Evolutionary conservation across 2,888 invertebrate genomes (phyloP), one percentile per base, ranked within the genome.

Genomic region (Chaetogeoica ovagalla): DNA sequence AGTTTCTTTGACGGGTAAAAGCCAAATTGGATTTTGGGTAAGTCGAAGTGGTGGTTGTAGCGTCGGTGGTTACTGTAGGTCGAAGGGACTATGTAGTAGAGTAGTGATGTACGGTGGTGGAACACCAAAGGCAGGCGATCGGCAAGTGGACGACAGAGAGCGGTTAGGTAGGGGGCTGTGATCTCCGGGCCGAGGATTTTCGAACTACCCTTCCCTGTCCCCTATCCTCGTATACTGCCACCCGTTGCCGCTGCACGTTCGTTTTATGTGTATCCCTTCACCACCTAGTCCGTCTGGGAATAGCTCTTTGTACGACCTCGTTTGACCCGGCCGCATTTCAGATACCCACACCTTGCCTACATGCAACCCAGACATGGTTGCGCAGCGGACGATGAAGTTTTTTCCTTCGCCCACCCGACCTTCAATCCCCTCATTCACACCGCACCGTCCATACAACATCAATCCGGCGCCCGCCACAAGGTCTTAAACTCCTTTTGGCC

Each of bases 241-340:
- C 17, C 48, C 63, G 15, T 37, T 11, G 30, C 77, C 63, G 11
- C 77, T 62, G 17, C 62, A 55, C 77, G 30, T 48, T 55, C 70
- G n/a, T 79, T 70, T 63, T 62, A 62, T 71, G 70, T 70, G 23
- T 63, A 37, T 79, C 63, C 77, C 77, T 79, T 79, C 77, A 57
- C 70, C 77, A 39, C 77, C 70, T 17, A 55, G 70, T 23, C 77
- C 55, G 77, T 79, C 77, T 79, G 77, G 77, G 69, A 79, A 79
- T 79, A 79, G 77, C 77, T 79, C 77, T 79, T 79, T 71, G 77
- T 79, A 70, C 70, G 70, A 79, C 77, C 77, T 70, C 70, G 77
- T 79, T 79, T 79, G 70, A 79, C 77, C 77, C 70, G 52, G 70
- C 70, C 76, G 76, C 69, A 39, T 79, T 79, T 79, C 77, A 79